phyloP scores from a whole-genome alignment of 2,888 invertebrate species.

The Nemotelus nigrinus region DNA sequence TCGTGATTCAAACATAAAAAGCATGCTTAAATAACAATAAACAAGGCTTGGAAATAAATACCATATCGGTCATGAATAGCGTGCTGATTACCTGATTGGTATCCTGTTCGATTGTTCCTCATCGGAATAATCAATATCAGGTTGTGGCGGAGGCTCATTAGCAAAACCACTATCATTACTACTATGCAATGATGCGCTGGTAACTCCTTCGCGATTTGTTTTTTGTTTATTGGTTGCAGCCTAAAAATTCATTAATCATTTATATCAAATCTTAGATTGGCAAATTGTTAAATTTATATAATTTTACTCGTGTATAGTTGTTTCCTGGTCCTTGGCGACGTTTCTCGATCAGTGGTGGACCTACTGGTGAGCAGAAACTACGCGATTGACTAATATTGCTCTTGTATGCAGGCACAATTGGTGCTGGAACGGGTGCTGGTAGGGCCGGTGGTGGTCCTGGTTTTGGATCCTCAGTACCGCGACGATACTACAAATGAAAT shows the following conservation, averaged over 20 bases:
- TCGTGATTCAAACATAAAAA: background rate
- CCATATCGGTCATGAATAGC: too few relatives aligned
- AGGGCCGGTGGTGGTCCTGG: conserved; percentile 78
- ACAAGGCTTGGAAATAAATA: too few relatives aligned
- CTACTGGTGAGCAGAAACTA: conserved; percentile 66
- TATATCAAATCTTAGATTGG: background rate
- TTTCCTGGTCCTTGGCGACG: conserved; percentile 55
- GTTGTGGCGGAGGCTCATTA: conserved; percentile 86
- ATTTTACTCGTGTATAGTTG: conserved; percentile 54
- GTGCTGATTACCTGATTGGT: conserved; percentile 64
- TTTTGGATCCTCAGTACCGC: conserved; percentile 68
- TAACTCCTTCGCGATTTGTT: conserved; percentile 65
- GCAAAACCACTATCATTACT: conserved; percentile 93
- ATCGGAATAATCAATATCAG: conserved; percentile 90
- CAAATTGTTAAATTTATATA: conserved; percentile 6
- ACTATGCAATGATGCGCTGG: conserved; percentile 84
- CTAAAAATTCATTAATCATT: background rate
- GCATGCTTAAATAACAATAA: conserved; percentile 2
- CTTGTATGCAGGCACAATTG: conserved; percentile 63
- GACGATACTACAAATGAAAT: conserved; percentile 65
- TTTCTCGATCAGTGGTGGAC: conserved; percentile 57
- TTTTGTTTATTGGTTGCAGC: conserved; percentile 53
- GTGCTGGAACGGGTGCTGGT: conserved; percentile 76
- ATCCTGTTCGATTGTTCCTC: conserved; percentile 78
- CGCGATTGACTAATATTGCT: conserved; percentile 70